Evolutionary conservation across 2,888 invertebrate species (phyloP), one percentile per base, ranked within the genome.

Genomic region (Nemoura dubitans): DNA sequence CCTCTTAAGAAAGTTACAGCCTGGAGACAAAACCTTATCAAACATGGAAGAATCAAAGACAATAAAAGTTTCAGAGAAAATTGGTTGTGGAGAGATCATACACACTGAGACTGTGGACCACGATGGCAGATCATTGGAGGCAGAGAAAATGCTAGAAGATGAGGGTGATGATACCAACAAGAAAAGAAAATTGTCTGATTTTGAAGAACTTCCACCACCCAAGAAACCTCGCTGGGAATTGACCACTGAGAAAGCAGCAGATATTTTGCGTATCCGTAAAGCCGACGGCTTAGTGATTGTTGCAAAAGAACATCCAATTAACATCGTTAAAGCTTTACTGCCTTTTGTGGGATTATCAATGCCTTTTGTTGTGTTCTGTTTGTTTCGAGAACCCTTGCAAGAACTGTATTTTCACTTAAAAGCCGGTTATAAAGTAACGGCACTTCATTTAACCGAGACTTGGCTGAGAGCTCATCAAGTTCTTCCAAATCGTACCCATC

Each of bases 381-480:
- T 93, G 88, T 94, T 95, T 89, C 94, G 95, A 88, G 98, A 98
- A 93, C 96, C 98, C 0, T 92, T 99, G 76, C 94, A 97, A 90
- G 96, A 97, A 88, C 94, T 97, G 87, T 98, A 96, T 91, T 92
- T 95, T 86, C 94, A 95, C 89, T 91, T 99, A 86, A 97, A 97
- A 90, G 93, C 95, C 86, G 93, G 94, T 85, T 93, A 93, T 87
- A 94, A 95, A 90, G 94, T 96, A 26, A 94, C 97, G 14, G 95
- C 95, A 90, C 91, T 99, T 77, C 95, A 95, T 90, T 91, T 99
- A 14, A 95, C 95, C 77, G 96, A 96, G 89, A 97, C 96, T 90
- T 99, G 98, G 95, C 92, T 97, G 91, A 94, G 98, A 89, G 95
- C 95, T 89, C 98, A 98, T 93, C 99, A 99, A 94, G 95, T 98